Evolutionary conservation across 2,113 vertebrate species (phyloP).

Genomic region (Gymnocephalus cernua): DNA sequence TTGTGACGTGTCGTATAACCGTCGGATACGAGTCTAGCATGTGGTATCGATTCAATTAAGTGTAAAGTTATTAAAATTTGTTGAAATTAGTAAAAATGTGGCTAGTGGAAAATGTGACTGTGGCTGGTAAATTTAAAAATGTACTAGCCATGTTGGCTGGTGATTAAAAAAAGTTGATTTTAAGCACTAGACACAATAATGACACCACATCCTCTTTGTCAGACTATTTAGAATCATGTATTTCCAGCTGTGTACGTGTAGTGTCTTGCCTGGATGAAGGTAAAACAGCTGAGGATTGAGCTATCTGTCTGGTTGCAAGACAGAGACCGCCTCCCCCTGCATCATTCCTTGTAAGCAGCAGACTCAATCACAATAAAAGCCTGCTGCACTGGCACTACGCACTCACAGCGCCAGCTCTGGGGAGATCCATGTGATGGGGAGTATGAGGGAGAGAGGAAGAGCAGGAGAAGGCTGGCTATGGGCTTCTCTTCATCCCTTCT

Average conservation of each 20-base stretch:
- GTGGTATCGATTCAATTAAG: too few relatives aligned
- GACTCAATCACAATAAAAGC: constrained; percentile 78
- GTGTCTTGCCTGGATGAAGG: constrained; percentile 21
- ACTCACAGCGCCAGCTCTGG: constrained; percentile 48
- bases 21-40: too few relatives aligned
- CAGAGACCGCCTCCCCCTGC: constrained; percentile 59
- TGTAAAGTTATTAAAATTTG: too few relatives aligned
- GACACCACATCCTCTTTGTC: background rate
- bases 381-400: constrained; percentile 52
- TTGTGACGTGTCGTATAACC: too few relatives aligned
- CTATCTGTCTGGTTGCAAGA: constrained; percentile 55
- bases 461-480: constrained; percentile 18
- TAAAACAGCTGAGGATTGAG: constrained; percentile 54
- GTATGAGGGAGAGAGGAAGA: constrained; percentile 24
- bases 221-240: background rate
- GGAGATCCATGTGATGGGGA: constrained; percentile 61
- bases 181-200: too few relatives aligned
- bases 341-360: constrained; percentile 73
- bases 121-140: too few relatives aligned
- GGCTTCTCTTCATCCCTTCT: constrained; percentile 36
- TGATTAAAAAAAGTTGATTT: too few relatives aligned
- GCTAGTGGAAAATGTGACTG: too few relatives aligned
- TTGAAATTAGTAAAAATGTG: too few relatives aligned
- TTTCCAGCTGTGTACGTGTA: background rate
- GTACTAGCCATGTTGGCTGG: too few relatives aligned